Percentiles rank a stretch among this genome's conserved stretches.
phyloP scores from a whole-genome alignment of 2,888 invertebrate species.

The Synergus laeviventris region DNA sequence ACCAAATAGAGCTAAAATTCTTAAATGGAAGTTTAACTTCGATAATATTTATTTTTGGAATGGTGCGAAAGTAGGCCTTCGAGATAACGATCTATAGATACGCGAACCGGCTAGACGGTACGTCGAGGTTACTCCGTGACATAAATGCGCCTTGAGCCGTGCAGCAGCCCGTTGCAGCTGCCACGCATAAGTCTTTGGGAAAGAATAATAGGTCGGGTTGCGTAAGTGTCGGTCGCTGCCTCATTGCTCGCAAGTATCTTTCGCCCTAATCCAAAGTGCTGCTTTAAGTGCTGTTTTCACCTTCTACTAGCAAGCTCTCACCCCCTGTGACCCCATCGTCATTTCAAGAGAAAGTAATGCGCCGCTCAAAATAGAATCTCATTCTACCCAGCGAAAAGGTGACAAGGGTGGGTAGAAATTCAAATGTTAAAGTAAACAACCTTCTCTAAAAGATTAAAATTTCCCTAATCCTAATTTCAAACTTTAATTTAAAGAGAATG shows the following conservation, averaged over 20 bases:
- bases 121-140: conserved; percentile 59
- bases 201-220: conserved; percentile 68
- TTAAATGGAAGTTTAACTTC: neutral
- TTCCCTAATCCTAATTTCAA: too few species aligned
- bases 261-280: conserved; percentile 40
- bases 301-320: conserved; percentile 2
- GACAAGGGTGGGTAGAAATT: conserved; percentile 1
- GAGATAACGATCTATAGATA: conserved; percentile 54
- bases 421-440: conserved; percentile 19
- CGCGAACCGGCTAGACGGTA: conserved; percentile 52
- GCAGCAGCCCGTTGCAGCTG: conserved; percentile 64
- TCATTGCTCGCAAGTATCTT: conserved; percentile 52
- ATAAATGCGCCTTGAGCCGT: conserved; percentile 57
- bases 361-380: conserved; percentile 27
- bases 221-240: conserved; percentile 58
- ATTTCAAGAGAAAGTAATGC: conserved; percentile 23
- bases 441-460: neutral
- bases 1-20: neutral
- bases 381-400: conserved; percentile 1
- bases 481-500: neutral
- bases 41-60: conserved; percentile 1
- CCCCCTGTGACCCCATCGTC: conserved; percentile 11
- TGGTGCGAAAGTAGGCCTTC: conserved; percentile 52
- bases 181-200: conserved; percentile 68
- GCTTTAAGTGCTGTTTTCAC: conserved; percentile 23